Evolutionary conservation across 2,888 invertebrate genomes (phyloP), one percentile per base, ranked within the genome.

Genomic region (Pyrochroa serraticornis): DNA sequence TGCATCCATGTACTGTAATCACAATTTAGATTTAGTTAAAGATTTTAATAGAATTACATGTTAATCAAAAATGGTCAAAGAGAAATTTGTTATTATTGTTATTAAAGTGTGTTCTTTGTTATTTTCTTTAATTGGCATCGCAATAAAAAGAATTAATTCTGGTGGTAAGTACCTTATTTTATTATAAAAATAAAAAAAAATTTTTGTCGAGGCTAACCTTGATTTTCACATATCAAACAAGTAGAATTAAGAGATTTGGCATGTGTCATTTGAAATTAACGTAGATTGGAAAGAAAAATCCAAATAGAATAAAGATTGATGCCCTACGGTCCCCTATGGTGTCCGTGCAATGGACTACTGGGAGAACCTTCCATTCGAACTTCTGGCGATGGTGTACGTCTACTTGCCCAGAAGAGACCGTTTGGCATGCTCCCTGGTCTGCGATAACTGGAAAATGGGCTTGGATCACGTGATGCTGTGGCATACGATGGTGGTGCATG

Each of bases 361-460:
- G 71, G 66, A 72, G 30, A 50, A 64, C 43, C 63, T 77, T 31
- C 76, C 75, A 9, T 60, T 65, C 39, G 74, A 74, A 53, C 45
- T 74, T 46, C 57, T 77, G 34, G 63, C 68, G n/a, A 65, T 75
- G 55, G 69, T 78, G 52, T 73, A 73, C 57, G 57, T 64, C 39
- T 73, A 69, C 65, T 64, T 79, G 41, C 59, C 73, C 1, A 65
- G 71, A 54, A 62, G 68, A 38, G 77, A 78, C 59, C 69, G 73
- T 12, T 58, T 77, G 6, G 57, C 74, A 6, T 77, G 77, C 60
- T 71, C 71, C 9, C 61, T 72, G 46, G 76, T 75, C 0, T 77
- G 76, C 56, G 62, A 59, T 8, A 42, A 62, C 42, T 79, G 78
- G 78, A 67, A 68, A 22, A 52, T 67, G 1, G 75, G 73, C 6